A percentile compares a stretch with the other conserved stretches of the same genome.
These are phyloP conservation scores for Drosophila leontia DNA, from an alignment of 1,140 invertebrate species.

Conservation along the genomic window DNA sequence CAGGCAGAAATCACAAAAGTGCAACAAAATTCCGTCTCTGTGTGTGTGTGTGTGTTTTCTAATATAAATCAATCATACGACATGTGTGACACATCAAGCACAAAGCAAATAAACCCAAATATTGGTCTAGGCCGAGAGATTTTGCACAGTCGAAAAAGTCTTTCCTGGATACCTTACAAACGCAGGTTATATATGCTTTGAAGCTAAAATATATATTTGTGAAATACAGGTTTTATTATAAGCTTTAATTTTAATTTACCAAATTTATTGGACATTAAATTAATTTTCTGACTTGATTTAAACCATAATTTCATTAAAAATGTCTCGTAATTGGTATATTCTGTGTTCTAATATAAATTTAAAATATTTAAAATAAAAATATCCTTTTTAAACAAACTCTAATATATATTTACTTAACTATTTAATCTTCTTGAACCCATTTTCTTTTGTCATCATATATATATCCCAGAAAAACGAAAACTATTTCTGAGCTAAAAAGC, in stretches of 20 bases:
- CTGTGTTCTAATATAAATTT: neutral
- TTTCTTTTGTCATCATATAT: neutral
- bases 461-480: conserved; percentile 11
- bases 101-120: conserved; percentile 39
- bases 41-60: conserved; percentile 25
- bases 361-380: neutral
- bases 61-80: conserved; percentile 77
- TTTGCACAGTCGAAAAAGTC: neutral
- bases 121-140: neutral
- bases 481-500: conserved; percentile 50
- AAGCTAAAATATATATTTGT: neutral
- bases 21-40: conserved; percentile 28
- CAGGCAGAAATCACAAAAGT: conserved; percentile 39
- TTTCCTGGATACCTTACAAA: neutral
- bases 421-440: neutral
- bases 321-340: neutral
- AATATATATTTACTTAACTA: neutral
- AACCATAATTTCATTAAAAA: neutral
- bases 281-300: neutral
- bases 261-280: no score
- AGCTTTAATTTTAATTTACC: no score
- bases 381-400: neutral
- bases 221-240: neutral
- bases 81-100: conserved; percentile 54
- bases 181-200: neutral